Base-by-base conservation (phyloP, 2,113 vertebrate genomes). In the Lepus europaeus region DNA sequence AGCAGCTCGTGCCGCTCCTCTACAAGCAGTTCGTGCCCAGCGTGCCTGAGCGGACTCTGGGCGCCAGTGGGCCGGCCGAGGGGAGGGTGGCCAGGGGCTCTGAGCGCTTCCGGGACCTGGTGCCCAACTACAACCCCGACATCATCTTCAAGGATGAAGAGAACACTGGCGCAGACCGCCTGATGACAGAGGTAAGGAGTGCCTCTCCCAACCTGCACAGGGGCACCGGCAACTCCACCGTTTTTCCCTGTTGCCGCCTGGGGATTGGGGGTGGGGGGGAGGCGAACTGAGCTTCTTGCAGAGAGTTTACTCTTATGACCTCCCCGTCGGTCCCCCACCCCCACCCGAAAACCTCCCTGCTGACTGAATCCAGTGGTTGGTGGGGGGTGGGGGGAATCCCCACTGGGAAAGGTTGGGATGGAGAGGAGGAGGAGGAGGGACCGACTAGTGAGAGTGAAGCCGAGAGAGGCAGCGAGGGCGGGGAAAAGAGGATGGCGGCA, bases 11-110 rank as follows among this genome's bases (percentile, higher is more conserved):
- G 29, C 98, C 98, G 16, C 97, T 99, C 84, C 98, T 97, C 45
- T 98, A 98, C 97, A 98, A 98, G 80, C 98, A 99, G 63, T 98
- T 98, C 91, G 98, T 98, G 93, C 98, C 98, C 91, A 98, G 97
- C 82, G 95, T 98, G 91, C 97, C 98, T 0, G 98, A 99, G 96
- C 97, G 98, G 96, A 99, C 98, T 39, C 97, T 99, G 96, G 98
- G 98, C 6, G 98, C 98, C 78, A 98, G 98, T 87, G 98, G 98
- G 56, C 98, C 97, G 14, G 97, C 98, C 0, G 98, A 99, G 97
- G 98, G 98, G 69, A 98, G 98, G 95, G 97, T 99, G 79, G 88
- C 96, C 77, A 93, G 98, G 91, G 97, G 97, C 36, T 98, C 98
- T 0, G 98, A 98, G 64, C 97, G 98, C 91, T 98, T 99, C 97